Percentiles rank a stretch among this genome's conserved stretches.
These are phyloP conservation scores for Amphipyra berbera DNA, from an alignment of 2,888 invertebrate genomes.

Conservation along the genomic window DNA sequence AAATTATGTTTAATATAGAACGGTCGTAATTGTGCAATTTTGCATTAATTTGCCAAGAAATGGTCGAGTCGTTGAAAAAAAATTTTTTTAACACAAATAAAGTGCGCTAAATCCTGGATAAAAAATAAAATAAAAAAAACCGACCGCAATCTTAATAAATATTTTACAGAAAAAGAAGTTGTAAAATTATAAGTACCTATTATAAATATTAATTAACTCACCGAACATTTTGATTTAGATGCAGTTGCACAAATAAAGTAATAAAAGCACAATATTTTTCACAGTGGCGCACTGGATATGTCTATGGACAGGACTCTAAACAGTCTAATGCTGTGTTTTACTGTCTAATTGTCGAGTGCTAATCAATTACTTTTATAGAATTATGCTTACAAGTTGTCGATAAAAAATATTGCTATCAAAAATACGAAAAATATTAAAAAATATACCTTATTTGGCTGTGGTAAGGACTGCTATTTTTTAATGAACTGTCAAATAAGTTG, in stretches of 20 bases:
- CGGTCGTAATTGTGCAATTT: no score
- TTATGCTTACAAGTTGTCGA: slow-evolving; percentile 17
- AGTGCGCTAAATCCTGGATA: no score
- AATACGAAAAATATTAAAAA: slow-evolving; percentile 19
- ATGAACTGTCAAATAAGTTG: slow-evolving; percentile 10
- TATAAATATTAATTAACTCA: slow-evolving; percentile 34
- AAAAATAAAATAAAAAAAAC: no score
- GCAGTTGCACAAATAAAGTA: slow-evolving; percentile 19
- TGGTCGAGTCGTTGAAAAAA: no score
- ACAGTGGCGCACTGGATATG: slow-evolving; percentile 16
- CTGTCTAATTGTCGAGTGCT: slow-evolving; percentile 43
- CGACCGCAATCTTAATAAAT: no score
- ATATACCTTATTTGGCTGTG: slow-evolving; percentile 4
- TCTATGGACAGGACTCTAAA: slow-evolving; percentile 40
- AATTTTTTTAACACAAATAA: no score
- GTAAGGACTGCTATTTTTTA: slow-evolving; percentile 4
- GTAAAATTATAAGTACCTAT: no score
- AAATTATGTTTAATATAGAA: no score
- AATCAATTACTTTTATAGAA: slow-evolving; percentile 57
- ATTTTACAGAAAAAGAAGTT: no score
- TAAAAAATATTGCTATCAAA: slow-evolving; percentile 10
- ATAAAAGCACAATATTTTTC: slow-evolving; percentile 14
- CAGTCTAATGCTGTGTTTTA: slow-evolving; percentile 48
- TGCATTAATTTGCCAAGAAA: no score
- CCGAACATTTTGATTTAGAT: slow-evolving; percentile 46